Evolutionary conservation across 2,113 vertebrate species (phyloP), one percentile per base, ranked within the genome.

Genomic region (Salvelinus fontinalis): DNA sequence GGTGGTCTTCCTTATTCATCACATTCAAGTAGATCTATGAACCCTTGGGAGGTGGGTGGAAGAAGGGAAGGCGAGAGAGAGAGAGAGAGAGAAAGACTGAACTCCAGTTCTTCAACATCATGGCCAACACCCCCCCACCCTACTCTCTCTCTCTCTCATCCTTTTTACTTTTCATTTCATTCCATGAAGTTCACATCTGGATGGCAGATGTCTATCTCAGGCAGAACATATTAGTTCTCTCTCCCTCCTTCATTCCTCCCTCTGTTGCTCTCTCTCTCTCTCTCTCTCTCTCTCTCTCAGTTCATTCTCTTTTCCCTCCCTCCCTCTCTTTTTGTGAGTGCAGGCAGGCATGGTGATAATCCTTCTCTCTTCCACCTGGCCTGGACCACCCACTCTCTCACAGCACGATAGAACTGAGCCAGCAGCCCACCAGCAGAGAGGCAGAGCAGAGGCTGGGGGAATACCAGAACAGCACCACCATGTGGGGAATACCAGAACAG

Each of bases 351-450:
- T 79, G 65, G 83, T 88, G 87, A 89, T 91, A 92, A 92, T 90
- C 83, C 77, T 49, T 85, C 84, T 84, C 87, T 89, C 84, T 81
- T 90, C 88, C 92, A 90, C 89, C 89, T 89, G 88, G 84, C 70
- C 75, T 20, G 69, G 91, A 92, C 93, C 93, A 94, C 93, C 92
- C 92, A 91, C 86, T 81, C 81, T 78, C 65, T 6, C 29, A 13
- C n/a, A 62, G 59, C 66, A 22, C 64, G 57, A 82, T 82, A 26
- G 75, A 66, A 26, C 67, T 65, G 82, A 26, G 75, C 66, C 48
- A 24, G 74, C 76, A n/a, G 89, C 81, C 91, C 85, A 86, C 88
- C 88, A 89, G 85, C 86, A 83, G 78, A 66, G 75, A 79, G 29
- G 66, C 20, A 29, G 39, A 26, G 27, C 51, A 27, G 39, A 44